Base-by-base conservation (phyloP, 2,113 vertebrate species). In the Pogona vitticeps region DNA sequence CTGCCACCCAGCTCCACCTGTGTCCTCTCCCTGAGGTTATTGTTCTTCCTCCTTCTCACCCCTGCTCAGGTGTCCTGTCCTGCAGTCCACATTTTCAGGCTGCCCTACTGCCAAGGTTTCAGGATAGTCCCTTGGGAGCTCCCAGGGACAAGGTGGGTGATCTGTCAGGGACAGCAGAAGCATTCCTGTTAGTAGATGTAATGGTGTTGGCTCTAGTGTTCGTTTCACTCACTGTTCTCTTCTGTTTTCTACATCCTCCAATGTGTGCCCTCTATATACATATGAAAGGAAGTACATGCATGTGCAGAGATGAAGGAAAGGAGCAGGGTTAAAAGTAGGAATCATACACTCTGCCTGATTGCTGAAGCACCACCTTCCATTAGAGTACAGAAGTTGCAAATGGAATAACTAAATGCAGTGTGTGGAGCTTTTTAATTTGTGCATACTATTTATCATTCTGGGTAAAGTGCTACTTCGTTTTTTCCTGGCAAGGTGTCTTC, bases 401-500 rank as follows among this genome's bases (percentile, higher is more conserved):
- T 56, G n/a, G 26, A 82, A 82, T 38, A 76, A 56, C 15, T 76
- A 87, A 81, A 28, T 63, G 78, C 36, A 40, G 61, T 80, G 77
- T 59, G 6, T 75, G n/a, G 40, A 63, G 13, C 42, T 52, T 81
- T 52, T 80, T 75, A 65, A 86, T 75, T 56, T 67, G 42, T 65
- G 36, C 33, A 36, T 77, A 85, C 67, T 80, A 92, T 91, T 90
- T 94, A 92, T 90, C 76, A 68, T 83, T 84, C 78, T 46, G 58
- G 83, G 56, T 0, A 80, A 93, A 92, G 88, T 56, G 77, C 70
- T 90, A 67, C 61, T 75, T 70, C 20, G 20, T 73, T 20, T 75
- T 76, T 85, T 92, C 76, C 84, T 93, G 89, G 90, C 67, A 91
- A 91, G 80, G 38, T 76, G 5, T 81, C 86, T n/a, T 86, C 40